A percentile compares a stretch with the other conserved stretches of the same genome.
phyloP scores from a whole-genome alignment of 2,888 invertebrate species.

The Tetragonisca angustula region DNA sequence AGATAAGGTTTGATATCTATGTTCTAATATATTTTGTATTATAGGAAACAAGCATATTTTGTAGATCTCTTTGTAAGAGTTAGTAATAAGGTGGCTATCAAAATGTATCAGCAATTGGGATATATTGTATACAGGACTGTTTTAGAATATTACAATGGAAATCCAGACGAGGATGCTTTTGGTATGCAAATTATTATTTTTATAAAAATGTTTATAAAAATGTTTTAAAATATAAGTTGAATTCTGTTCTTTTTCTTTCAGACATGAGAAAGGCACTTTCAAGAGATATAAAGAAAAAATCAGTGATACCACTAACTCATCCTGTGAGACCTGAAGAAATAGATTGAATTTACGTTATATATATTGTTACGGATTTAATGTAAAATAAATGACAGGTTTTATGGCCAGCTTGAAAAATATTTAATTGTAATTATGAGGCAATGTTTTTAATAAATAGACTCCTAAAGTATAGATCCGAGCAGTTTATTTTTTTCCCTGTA shows the following conservation, averaged over 20 bases:
- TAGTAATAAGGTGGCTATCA: conserved; percentile 98
- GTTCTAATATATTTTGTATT: background rate
- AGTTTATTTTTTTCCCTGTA: conserved; percentile 78
- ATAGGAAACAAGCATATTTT: conserved; percentile 97
- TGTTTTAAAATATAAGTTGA: background rate
- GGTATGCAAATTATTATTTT: conserved; percentile 87
- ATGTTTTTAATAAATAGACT: conserved; percentile 35
- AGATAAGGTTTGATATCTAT: background rate
- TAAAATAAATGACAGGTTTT: conserved; percentile 33
- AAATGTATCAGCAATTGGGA: conserved; percentile 98
- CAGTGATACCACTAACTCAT: conserved; percentile 95
- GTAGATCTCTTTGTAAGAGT: conserved; percentile 99
- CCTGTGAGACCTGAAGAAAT: conserved; percentile 98
- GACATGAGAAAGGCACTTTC: conserved; percentile 99
- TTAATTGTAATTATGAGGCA: background rate
- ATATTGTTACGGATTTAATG: conserved; percentile 14
- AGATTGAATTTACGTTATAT: conserved; percentile 85
- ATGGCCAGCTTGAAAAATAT: background rate
- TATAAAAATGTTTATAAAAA: conserved; percentile 80
- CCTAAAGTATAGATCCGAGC: conserved; percentile 67
- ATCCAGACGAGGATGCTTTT: conserved; percentile 99
- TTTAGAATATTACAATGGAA: conserved; percentile 98
- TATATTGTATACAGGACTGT: conserved; percentile 98
- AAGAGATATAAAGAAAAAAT: conserved; percentile 95
- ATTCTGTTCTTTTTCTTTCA: conserved; percentile 84